A percentile compares a stretch with the other conserved stretches of the same genome.
Evolutionary conservation across 2,113 vertebrate species (phyloP).

Genomic region (Rattus norvegicus): DNA sequence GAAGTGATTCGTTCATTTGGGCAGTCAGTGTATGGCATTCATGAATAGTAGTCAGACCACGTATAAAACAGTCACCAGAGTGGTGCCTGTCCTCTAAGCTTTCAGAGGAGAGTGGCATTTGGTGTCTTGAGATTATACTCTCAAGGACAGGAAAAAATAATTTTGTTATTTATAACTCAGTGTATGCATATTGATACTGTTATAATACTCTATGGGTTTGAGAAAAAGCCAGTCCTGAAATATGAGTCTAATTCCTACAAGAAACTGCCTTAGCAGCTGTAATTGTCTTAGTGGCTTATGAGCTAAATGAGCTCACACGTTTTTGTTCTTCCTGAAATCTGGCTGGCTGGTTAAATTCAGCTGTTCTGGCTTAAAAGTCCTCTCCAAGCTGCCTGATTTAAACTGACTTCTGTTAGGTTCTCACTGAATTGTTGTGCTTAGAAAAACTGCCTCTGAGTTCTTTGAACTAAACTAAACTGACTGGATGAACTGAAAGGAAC

Average conservation of each 20-base stretch:
- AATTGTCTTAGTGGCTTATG: too few species aligned
- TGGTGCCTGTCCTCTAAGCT: not conserved
- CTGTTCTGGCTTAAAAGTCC: too few species aligned
- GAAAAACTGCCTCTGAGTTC: too few species aligned
- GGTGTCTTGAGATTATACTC: not conserved
- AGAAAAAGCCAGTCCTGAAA: not conserved
- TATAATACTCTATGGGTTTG: not conserved
- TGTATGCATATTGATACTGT: not conserved
- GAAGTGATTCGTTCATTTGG: not conserved
- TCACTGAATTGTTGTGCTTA: too few species aligned
- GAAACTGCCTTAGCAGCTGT: not conserved
- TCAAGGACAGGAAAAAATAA: not conserved
- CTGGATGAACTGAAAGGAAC: too few species aligned
- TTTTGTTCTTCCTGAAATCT: too few species aligned
- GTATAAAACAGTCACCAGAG: not conserved
- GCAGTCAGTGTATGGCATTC: not conserved
- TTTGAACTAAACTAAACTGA: too few species aligned
- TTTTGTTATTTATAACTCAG: not conserved
- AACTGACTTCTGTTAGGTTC: too few species aligned
- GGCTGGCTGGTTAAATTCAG: too few species aligned
- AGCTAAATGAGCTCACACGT: too few species aligned
- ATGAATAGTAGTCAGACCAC: not conserved
- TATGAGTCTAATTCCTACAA: not conserved
- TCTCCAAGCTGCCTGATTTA: too few species aligned
- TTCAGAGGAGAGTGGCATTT: not conserved